Conservation (phyloP, 2,888 invertebrate genomes). For the Gnatocerus cornutus region DNA sequence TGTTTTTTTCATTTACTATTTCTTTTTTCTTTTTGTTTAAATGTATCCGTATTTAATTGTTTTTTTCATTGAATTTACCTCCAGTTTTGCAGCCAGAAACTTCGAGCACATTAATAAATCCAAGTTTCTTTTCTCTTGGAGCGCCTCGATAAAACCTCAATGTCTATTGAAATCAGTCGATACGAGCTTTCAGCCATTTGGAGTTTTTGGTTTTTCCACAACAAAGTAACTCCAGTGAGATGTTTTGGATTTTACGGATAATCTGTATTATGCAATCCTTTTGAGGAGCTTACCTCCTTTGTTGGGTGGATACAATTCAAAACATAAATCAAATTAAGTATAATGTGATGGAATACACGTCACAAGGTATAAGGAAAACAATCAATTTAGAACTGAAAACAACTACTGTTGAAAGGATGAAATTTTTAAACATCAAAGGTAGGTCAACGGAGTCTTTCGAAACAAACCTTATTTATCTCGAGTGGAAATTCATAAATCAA, state of each 20-base stretch:
- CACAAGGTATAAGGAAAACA: constrained; percentile 43
- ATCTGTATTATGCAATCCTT: constrained; percentile 25
- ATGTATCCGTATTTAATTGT: too few relatives aligned
- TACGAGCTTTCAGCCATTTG: too few relatives aligned
- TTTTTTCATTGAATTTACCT: too few relatives aligned
- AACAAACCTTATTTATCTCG: constrained; percentile 9
- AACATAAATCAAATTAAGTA: constrained; percentile 48
- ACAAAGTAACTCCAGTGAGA: constrained; percentile 20
- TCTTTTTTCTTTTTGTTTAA: too few relatives aligned
- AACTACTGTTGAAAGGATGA: constrained; percentile 30
- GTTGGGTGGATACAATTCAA: constrained; percentile 33
- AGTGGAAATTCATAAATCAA: constrained; percentile 19
- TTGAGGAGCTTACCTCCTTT: constrained; percentile 34
- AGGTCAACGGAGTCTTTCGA: constrained; percentile 4
- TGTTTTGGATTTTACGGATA: constrained; percentile 28
- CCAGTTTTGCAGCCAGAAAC: too few relatives aligned
- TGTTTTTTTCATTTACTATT: too few relatives aligned
- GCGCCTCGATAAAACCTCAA: too few relatives aligned
- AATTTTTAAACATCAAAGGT: constrained; percentile 30
- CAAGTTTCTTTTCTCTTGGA: too few relatives aligned
- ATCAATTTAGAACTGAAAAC: constrained; percentile 42
- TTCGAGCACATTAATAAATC: too few relatives aligned
- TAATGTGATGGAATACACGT: constrained; percentile 48
- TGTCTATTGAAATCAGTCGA: too few relatives aligned
- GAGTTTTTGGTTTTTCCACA: neutral